Conservation (phyloP, 2,888 invertebrate genomes). For the Metellina segmentata region DNA sequence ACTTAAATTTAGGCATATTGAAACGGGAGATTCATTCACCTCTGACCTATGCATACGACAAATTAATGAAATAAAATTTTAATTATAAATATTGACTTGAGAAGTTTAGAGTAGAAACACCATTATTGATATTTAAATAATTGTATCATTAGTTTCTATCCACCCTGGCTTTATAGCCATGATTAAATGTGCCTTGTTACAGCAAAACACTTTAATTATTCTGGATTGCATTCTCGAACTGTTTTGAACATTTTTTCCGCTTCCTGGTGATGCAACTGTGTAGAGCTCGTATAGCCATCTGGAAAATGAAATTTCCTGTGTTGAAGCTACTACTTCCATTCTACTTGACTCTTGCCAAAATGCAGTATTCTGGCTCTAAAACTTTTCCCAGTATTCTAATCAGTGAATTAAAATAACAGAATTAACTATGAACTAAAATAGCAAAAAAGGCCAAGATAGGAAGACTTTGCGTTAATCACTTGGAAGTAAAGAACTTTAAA, state of each 20-base stretch:
- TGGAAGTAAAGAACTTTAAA: slow-evolving; percentile 74
- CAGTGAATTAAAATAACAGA: slow-evolving; percentile 55
- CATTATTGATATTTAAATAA: no score
- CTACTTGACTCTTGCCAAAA: slow-evolving; percentile 46
- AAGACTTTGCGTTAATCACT: slow-evolving; percentile 61
- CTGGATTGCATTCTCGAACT: slow-evolving; percentile 53
- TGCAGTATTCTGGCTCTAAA: slow-evolving; percentile 34
- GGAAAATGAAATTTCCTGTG: slow-evolving; percentile 49
- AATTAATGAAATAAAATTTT: no score
- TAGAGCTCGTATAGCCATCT: slow-evolving; percentile 48
- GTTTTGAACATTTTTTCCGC: slow-evolving; percentile 57
- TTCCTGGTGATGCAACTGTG: slow-evolving; percentile 48
- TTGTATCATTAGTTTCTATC: slow-evolving; percentile 8
- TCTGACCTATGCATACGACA: no score
- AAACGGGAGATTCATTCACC: no score
- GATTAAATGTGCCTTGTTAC: slow-evolving; percentile 37
- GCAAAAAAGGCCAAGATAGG: slow-evolving; percentile 57
- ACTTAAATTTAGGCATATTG: no score
- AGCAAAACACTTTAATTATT: slow-evolving; percentile 40
- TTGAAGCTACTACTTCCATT: slow-evolving; percentile 53
- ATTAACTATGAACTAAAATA: slow-evolving; percentile 43
- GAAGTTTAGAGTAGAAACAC: no score
- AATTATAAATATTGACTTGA: no score
- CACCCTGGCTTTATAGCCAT: slow-evolving; percentile 2
- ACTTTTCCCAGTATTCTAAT: slow-evolving; percentile 50